Conservation (phyloP, 2,888 invertebrate species). For the Proisotoma minuta region DNA sequence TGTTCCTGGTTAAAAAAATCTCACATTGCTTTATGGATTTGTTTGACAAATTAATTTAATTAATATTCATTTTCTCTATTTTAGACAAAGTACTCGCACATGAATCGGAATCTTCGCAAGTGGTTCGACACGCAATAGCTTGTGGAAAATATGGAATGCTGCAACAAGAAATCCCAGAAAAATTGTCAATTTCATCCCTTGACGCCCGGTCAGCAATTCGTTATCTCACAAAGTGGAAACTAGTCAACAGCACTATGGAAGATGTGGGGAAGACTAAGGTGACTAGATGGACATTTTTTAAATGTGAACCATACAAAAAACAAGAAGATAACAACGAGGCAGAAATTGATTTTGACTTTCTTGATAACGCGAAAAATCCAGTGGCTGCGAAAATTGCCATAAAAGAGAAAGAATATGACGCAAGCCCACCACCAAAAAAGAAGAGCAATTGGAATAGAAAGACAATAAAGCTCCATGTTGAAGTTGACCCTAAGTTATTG, state of each 20-base stretch:
- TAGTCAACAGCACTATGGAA: slow-evolving; percentile 15
- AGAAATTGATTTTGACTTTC: too few species aligned
- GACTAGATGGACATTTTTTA: background rate
- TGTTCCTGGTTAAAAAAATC: background rate
- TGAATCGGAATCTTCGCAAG: slow-evolving; percentile 11
- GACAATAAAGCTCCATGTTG: too few species aligned
- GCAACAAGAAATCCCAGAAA: slow-evolving; percentile 15
- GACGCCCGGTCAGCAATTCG: slow-evolving; percentile 30
- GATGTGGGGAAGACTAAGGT: slow-evolving; percentile 32
- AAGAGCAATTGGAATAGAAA: too few species aligned
- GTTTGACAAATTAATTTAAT: too few species aligned
- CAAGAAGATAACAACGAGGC: background rate
- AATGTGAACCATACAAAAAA: background rate
- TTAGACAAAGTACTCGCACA: slow-evolving; percentile 1
- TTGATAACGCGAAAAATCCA: too few species aligned
- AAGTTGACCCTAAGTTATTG: too few species aligned
- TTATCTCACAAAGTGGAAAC: slow-evolving; percentile 16
- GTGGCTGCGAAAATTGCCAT: too few species aligned
- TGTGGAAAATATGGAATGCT: slow-evolving; percentile 12
- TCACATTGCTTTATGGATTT: too few species aligned
- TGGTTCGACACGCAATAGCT: slow-evolving; percentile 15
- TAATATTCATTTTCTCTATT: background rate
- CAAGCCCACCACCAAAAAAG: too few species aligned
- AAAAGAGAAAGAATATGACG: too few species aligned
- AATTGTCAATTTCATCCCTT: slow-evolving; percentile 11